Percentiles rank a stretch among this genome's conserved stretches.
Conservation (phyloP, 2,888 invertebrate species). For the Sesia apiformis region DNA sequence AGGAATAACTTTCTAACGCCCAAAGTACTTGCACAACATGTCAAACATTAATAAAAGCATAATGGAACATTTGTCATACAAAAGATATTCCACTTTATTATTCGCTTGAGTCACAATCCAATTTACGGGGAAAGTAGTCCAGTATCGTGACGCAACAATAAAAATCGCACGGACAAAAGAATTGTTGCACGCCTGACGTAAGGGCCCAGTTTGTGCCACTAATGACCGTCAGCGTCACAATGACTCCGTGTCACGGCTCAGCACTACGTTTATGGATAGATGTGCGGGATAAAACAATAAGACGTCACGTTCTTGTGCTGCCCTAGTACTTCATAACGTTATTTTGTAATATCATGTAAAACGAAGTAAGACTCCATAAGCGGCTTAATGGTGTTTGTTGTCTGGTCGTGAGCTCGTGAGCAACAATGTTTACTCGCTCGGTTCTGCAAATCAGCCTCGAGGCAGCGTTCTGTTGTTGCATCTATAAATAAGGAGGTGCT, state of each 20-base stretch:
- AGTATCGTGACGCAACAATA: conserved; percentile 64
- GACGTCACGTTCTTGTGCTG: no score
- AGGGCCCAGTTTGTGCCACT: conserved; percentile 39
- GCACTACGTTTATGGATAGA: not conserved
- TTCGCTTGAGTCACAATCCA: conserved; percentile 14
- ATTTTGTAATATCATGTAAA: no score
- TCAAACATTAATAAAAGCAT: no score
- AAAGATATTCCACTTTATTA: conserved; percentile 34
- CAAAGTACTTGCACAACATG: no score
- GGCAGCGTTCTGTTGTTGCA: conserved; percentile 49
- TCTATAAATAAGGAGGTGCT: conserved; percentile 74
- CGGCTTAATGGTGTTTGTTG: no score
- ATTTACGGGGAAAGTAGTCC: conserved; percentile 63
- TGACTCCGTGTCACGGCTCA: conserved; percentile 10
- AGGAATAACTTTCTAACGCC: no score
- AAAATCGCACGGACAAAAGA: conserved; percentile 67
- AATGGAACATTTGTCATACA: conserved; percentile 20
- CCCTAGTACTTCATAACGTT: no score
- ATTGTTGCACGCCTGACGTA: conserved; percentile 48
- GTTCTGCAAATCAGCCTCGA: conserved; percentile 62
- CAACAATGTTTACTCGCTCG: conserved; percentile 53
- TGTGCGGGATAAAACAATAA: not conserved
- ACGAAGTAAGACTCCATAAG: no score
- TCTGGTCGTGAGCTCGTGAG: conserved; percentile 18
- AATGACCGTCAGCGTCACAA: conserved; percentile 32